A percentile compares a stretch with the other conserved stretches of the same genome.
These are phyloP conservation scores for Tholera decimalis DNA, from an alignment of 2,888 invertebrate genomes.

Conservation along the genomic window DNA sequence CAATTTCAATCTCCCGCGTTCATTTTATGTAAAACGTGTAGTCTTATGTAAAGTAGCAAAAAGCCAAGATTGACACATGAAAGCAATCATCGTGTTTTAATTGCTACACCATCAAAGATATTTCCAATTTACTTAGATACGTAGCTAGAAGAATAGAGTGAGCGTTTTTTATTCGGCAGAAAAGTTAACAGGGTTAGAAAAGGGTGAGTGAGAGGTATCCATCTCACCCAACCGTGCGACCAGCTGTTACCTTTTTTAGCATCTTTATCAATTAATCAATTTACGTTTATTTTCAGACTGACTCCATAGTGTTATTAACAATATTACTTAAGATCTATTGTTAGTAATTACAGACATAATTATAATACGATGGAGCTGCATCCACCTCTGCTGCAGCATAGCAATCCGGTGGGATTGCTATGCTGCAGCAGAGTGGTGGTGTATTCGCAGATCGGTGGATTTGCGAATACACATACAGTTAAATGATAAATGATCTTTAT, in stretches of 20 bases:
- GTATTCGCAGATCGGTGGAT: too few relatives aligned
- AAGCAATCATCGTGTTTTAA: slow-evolving; percentile 22
- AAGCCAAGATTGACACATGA: slow-evolving; percentile 10
- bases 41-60: not conserved
- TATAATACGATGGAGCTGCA: too few relatives aligned
- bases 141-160: not conserved
- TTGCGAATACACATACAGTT: too few relatives aligned
- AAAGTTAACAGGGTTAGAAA: not conserved
- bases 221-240: not conserved
- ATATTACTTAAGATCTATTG: too few relatives aligned
- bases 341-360: too few relatives aligned
- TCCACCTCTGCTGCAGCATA: too few relatives aligned
- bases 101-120: slow-evolving; percentile 21
- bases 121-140: slow-evolving; percentile 2
- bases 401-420: too few relatives aligned
- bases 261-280: too few relatives aligned
- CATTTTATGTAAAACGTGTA: not conserved
- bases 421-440: too few relatives aligned
- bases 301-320: too few relatives aligned
- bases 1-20: not conserved
- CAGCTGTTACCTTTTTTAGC: not conserved
- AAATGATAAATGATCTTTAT: too few relatives aligned
- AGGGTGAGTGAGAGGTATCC: not conserved
- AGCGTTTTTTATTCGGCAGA: not conserved
- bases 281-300: too few relatives aligned